These are phyloP conservation scores for Neopipo cinnamomea DNA, from an alignment of 2,113 vertebrate species.

Conservation along the genomic window DNA sequence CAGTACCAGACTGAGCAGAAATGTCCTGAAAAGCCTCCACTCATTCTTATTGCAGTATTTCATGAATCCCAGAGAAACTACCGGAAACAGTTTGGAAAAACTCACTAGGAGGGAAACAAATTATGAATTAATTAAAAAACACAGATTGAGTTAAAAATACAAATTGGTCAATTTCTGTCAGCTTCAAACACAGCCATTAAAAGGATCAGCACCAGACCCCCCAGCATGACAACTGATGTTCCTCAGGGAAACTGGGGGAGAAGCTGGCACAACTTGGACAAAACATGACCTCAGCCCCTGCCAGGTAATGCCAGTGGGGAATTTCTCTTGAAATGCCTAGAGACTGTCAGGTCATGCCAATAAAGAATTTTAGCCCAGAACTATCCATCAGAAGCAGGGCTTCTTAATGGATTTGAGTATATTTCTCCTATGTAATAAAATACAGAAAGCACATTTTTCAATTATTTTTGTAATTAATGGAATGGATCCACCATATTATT, in stretches of 20 bases:
- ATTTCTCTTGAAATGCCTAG: background rate
- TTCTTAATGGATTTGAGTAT: background rate
- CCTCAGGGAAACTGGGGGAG: background rate
- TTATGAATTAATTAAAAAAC: background rate
- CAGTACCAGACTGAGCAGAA: background rate
- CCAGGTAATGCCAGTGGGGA: background rate
- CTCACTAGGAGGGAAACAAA: background rate
- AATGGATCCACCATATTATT: background rate
- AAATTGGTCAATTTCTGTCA: background rate
- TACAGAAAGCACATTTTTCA: background rate
- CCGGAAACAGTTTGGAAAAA: background rate
- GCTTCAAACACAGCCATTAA: background rate
- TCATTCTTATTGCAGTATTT: background rate
- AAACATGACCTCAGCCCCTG: background rate
- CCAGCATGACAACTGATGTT: background rate
- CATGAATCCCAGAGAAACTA: background rate
- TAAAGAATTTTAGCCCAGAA: background rate
- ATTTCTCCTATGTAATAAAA: background rate
- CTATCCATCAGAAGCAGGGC: background rate
- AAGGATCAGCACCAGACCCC: background rate
- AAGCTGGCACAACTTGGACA: background rate
- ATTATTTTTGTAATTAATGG: background rate
- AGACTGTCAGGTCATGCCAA: background rate
- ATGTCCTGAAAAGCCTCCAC: background rate
- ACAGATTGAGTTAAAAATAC: background rate